Evolutionary conservation across 2,113 vertebrate species (phyloP).

Genomic region (Sciurus niger): DNA sequence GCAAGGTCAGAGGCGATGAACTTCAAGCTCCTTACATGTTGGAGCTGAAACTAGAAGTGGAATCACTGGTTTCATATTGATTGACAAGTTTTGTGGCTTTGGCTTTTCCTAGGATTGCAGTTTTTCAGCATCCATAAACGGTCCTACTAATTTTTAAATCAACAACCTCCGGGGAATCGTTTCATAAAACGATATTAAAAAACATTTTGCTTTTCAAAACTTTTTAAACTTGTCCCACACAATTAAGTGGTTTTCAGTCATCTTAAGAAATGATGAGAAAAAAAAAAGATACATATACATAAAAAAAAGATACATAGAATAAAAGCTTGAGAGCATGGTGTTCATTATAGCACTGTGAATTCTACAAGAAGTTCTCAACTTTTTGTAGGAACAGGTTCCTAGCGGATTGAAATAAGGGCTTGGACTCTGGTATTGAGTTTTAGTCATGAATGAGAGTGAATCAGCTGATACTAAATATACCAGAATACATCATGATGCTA

Average conservation of each 20-base stretch:
- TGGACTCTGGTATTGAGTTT: neutral
- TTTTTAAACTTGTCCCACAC: neutral
- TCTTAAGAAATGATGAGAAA: neutral
- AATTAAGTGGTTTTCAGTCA: neutral
- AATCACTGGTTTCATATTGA: neutral
- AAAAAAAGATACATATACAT: no score
- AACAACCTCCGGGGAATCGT: neutral
- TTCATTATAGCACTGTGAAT: neutral
- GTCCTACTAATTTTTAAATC: neutral
- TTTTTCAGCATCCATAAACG: neutral
- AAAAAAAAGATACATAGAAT: neutral
- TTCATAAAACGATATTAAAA: neutral
- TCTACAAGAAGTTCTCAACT: neutral
- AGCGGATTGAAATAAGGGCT: neutral
- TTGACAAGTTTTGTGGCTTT: neutral
- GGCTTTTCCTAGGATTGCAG: neutral
- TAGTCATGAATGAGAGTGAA: slow-evolving; percentile 69
- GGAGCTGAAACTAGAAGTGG: neutral
- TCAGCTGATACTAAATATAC: slow-evolving; percentile 74
- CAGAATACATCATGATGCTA: slow-evolving; percentile 70
- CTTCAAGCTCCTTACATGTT: neutral
- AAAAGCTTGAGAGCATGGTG: neutral
- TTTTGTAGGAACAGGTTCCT: neutral
- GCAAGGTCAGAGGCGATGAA: neutral
- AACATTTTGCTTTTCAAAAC: neutral